Percentiles rank a stretch among this genome's conserved stretches.
These are phyloP conservation scores for Gambusia affinis DNA, from an alignment of 2,113 vertebrate genomes.

Conservation along the genomic window DNA sequence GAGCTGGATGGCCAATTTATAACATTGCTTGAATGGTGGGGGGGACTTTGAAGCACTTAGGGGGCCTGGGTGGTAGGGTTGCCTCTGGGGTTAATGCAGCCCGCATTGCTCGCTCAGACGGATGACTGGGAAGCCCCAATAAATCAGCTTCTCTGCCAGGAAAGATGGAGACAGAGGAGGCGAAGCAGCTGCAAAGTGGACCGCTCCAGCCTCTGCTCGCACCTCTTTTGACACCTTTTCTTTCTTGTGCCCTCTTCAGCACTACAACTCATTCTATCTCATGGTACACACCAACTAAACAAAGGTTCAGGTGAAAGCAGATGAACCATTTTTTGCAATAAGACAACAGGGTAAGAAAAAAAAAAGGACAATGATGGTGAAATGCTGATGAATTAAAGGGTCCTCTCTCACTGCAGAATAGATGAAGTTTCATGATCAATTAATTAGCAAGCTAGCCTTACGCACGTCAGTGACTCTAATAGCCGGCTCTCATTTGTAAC, in stretches of 20 bases:
- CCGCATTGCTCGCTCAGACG: slow-evolving; percentile 65
- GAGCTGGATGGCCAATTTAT: slow-evolving; percentile 75
- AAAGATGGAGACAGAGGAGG: slow-evolving; percentile 63
- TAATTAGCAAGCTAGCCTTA: slow-evolving; percentile 76
- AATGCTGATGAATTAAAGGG: slow-evolving; percentile 77
- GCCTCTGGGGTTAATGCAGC: slow-evolving; percentile 81
- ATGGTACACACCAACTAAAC: slow-evolving; percentile 51
- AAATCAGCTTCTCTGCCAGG: slow-evolving; percentile 77
- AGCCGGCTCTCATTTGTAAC: slow-evolving; percentile 80
- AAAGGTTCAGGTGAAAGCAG: background rate
- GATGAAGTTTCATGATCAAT: slow-evolving; percentile 83
- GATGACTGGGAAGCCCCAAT: slow-evolving; percentile 77
- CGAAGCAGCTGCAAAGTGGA: slow-evolving; percentile 58
- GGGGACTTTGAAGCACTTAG: slow-evolving; percentile 76
- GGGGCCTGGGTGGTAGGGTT: slow-evolving; percentile 65
- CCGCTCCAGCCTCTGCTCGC: slow-evolving; percentile 56
- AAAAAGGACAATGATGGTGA: slow-evolving; percentile 56
- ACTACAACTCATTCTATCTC: slow-evolving; percentile 36
- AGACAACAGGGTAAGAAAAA: slow-evolving; percentile 23
- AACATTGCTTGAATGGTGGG: slow-evolving; percentile 64
- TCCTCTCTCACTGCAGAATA: slow-evolving; percentile 74
- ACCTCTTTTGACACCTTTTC: slow-evolving; percentile 49
- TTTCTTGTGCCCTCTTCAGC: slow-evolving; percentile 29
- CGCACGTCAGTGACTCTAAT: slow-evolving; percentile 78
- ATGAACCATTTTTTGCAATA: background rate